Evolutionary conservation across 2,797 vertebrate genomes (phyloP).

Genomic region (Sebastes matsubarae): DNA sequence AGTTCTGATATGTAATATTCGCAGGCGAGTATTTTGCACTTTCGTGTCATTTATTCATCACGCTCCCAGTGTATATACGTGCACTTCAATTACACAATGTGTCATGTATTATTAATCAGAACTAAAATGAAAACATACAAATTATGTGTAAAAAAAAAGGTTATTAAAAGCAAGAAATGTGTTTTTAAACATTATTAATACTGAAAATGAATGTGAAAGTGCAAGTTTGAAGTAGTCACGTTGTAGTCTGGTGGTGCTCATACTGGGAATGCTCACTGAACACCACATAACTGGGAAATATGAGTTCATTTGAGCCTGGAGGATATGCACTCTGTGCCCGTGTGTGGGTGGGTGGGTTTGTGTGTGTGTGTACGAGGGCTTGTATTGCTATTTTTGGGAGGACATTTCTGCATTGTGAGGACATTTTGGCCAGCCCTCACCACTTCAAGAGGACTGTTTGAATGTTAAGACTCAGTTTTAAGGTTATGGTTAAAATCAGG

Average conservation of each 20-base stretch:
- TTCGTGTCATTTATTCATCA: neutral
- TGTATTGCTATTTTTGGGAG: neutral
- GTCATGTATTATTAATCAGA: neutral
- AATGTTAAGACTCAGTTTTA: neutral
- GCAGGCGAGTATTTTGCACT: too few species aligned
- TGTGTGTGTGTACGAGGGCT: neutral
- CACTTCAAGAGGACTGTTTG: neutral
- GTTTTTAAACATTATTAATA: neutral
- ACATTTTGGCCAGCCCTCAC: neutral
- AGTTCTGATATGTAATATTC: too few species aligned
- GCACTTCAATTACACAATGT: neutral
- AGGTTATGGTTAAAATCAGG: neutral
- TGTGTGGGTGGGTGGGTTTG: neutral
- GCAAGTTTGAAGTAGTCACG: neutral
- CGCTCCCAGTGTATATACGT: neutral
- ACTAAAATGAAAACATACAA: neutral
- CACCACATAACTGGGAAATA: constrained; percentile 14
- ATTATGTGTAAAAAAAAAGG: too few species aligned
- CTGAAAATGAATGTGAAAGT: neutral
- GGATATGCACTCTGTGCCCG: neutral
- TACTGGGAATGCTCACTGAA: neutral
- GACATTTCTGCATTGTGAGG: neutral
- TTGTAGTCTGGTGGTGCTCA: neutral
- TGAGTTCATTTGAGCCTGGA: constrained; percentile 13
- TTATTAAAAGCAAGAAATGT: neutral